Conservation (phyloP, 1,140 invertebrate species). For the Aphaenogaster rudis region DNA sequence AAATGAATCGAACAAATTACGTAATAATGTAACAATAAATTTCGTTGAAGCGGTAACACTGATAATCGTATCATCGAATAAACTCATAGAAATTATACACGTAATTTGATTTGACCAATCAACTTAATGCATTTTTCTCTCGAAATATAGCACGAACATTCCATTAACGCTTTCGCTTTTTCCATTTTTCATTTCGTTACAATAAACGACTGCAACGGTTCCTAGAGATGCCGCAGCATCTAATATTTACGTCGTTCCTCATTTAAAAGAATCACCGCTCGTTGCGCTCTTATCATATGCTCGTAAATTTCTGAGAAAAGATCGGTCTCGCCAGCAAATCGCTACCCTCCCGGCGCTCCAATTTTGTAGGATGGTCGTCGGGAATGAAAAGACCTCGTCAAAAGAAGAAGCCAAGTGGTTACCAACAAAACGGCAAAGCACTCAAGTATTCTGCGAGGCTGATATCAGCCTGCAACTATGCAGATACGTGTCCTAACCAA, state of each 20-base stretch:
- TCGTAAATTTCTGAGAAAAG: constrained; percentile 50
- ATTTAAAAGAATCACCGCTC: constrained; percentile 55
- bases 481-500: constrained; percentile 37
- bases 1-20: background rate
- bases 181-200: background rate
- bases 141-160: background rate
- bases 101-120: background rate
- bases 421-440: constrained; percentile 52
- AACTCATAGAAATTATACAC: background rate
- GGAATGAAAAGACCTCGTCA: constrained; percentile 55
- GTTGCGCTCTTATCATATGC: constrained; percentile 49
- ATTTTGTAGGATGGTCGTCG: constrained; percentile 45
- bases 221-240: background rate
- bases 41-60: background rate
- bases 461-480: constrained; percentile 49
- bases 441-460: constrained; percentile 46
- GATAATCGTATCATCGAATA: background rate
- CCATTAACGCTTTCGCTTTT: background rate
- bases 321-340: constrained; percentile 45
- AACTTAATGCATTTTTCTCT: background rate
- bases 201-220: background rate
- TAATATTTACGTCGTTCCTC: constrained; percentile 39
- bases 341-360: constrained; percentile 41
- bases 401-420: constrained; percentile 63
- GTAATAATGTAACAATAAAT: background rate